Conservation (phyloP, 2,113 vertebrate species). For the Pitta sordida region DNA sequence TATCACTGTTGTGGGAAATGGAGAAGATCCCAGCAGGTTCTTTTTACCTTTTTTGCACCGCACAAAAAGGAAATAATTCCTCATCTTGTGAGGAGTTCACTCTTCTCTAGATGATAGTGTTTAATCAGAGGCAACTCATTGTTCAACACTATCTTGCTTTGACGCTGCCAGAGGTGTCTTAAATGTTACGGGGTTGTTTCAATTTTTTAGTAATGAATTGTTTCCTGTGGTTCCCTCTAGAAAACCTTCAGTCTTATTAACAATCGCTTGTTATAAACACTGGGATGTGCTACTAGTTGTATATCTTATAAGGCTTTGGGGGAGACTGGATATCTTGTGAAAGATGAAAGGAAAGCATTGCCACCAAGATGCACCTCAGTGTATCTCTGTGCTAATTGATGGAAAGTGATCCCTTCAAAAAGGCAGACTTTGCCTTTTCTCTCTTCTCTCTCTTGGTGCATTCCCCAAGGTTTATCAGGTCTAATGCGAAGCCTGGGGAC, state of each 20-base stretch:
- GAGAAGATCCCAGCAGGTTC: not conserved
- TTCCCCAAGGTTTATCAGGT: not conserved
- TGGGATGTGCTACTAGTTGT: not conserved
- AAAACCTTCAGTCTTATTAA: not conserved
- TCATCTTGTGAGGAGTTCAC: not conserved
- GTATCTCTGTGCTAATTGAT: not conserved
- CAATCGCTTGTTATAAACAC: not conserved
- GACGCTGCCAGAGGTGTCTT: not conserved
- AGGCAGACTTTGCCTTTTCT: not conserved
- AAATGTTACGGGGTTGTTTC: not conserved
- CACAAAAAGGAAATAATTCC: not conserved
- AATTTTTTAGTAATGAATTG: not conserved
- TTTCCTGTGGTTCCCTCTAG: not conserved
- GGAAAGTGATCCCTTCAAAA: not conserved
- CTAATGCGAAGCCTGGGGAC: not conserved
- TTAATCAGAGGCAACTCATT: not conserved
- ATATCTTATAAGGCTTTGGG: not conserved
- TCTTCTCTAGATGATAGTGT: not conserved
- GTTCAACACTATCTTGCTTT: not conserved
- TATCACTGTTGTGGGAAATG: not conserved
- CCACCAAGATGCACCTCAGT: not conserved
- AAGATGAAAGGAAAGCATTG: conserved; percentile 16
- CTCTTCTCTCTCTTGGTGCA: not conserved
- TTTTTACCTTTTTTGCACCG: not conserved
- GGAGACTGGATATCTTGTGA: not conserved